These are phyloP conservation scores for Fissipunctia ypsillon DNA, from an alignment of 2,888 invertebrate species.

Conservation along the genomic window DNA sequence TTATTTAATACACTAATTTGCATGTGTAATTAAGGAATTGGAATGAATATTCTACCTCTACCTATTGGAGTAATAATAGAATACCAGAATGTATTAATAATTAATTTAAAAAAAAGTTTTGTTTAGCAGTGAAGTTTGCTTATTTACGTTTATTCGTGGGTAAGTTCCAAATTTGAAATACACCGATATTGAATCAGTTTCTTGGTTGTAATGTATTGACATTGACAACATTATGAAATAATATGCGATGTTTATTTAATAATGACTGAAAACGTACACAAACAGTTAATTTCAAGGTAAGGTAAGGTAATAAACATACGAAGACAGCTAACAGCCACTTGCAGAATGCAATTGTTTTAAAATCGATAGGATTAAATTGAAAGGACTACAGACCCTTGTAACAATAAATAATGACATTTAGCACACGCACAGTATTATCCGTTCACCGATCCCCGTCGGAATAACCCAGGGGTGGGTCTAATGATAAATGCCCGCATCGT, in stretches of 20 bases:
- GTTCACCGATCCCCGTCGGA: conserved; percentile 67
- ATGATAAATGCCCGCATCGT: conserved; percentile 73
- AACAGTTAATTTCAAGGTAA: not conserved
- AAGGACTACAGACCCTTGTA: conserved; percentile 50
- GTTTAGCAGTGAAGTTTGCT: not conserved
- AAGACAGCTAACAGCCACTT: not conserved
- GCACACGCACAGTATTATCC: conserved; percentile 70
- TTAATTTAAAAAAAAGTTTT: conserved; percentile 4
- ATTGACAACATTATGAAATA: not conserved
- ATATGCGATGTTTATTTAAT: not conserved
- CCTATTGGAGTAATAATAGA: not conserved
- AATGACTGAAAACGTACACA: not conserved
- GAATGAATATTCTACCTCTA: conserved; percentile 24
- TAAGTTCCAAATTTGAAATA: not conserved
- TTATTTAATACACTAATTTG: conserved; percentile 26
- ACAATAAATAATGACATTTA: conserved; percentile 70
- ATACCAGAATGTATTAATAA: conserved; percentile 1
- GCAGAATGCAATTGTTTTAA: conserved; percentile 9
- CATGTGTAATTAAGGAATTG: conserved; percentile 23
- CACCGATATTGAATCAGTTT: not conserved
- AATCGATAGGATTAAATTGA: conserved; percentile 38
- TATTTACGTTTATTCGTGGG: not conserved
- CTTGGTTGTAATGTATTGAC: not conserved
- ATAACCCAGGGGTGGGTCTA: conserved; percentile 69
- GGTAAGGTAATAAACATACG: not conserved